These are phyloP conservation scores for Patagioenas fasciata DNA, from an alignment of 2,113 vertebrate genomes.

Conservation along the genomic window DNA sequence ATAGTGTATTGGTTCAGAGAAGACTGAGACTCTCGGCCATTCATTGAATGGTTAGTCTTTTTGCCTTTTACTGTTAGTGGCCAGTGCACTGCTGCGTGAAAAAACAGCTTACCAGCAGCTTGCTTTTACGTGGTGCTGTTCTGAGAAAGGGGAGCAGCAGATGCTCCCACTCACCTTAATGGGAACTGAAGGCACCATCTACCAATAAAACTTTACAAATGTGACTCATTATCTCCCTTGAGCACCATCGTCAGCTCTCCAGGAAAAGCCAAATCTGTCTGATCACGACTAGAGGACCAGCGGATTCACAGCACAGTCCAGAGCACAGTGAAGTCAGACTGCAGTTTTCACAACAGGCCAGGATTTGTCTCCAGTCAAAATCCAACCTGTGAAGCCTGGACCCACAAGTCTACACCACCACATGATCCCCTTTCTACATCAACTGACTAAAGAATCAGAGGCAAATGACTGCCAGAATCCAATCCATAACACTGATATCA, in stretches of 20 bases:
- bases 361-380: neutral
- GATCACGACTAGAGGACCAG: neutral
- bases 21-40: accelerated
- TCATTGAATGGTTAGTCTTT: neutral
- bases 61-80: neutral
- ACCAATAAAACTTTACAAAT: neutral
- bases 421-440: neutral
- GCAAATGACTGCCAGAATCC: neutral
- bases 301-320: neutral
- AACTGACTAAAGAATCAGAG: neutral
- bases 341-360: neutral
- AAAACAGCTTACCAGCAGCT: neutral
- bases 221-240: neutral
- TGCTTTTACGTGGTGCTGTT: neutral
- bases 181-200: neutral
- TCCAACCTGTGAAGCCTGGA: neutral
- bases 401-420: neutral
- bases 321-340: neutral
- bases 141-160: neutral
- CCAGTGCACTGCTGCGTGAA: neutral
- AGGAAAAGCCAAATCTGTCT: neutral
- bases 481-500: neutral
- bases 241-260: neutral
- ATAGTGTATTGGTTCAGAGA: neutral
- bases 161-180: neutral